phyloP scores from a whole-genome alignment of 2,113 vertebrate species.

The Salminus brasiliensis region DNA sequence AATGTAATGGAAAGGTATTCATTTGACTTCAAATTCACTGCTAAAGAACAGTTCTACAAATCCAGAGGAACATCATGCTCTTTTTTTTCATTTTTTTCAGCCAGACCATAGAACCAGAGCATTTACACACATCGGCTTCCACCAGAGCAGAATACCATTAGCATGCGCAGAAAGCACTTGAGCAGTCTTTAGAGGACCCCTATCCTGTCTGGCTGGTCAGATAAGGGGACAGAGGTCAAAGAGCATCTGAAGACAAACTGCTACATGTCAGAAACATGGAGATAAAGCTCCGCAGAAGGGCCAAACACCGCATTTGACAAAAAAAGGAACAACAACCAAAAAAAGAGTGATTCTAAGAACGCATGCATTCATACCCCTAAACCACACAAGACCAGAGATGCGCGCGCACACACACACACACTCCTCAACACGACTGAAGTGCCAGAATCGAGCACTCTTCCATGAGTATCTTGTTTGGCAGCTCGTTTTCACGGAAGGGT shows the following conservation, averaged over 20 bases:
- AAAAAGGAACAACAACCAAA: too few species aligned
- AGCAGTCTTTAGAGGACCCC: slow-evolving; percentile 7
- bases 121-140: background rate
- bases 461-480: background rate
- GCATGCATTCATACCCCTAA: background rate
- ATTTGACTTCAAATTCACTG: too few species aligned
- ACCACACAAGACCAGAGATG: background rate
- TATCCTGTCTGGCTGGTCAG: slow-evolving; percentile 40
- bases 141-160: slow-evolving; percentile 12
- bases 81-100: background rate
- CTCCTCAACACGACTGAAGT: too few species aligned
- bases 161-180: background rate
- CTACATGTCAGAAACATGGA: slow-evolving; percentile 19
- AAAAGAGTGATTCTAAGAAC: slow-evolving; percentile 1
- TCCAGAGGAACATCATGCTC: too few species aligned
- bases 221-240: slow-evolving; percentile 48
- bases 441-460: background rate
- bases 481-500: background rate
- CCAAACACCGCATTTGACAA: background rate
- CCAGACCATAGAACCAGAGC: background rate
- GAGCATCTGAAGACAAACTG: slow-evolving; percentile 37
- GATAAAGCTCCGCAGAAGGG: slow-evolving; percentile 20
- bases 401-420: too few species aligned
- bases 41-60: too few species aligned
- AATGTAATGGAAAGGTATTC: too few species aligned